Percentiles rank a stretch among this genome's conserved stretches.
phyloP scores from a whole-genome alignment of 2,113 vertebrate genomes.

The Ptilorrhoa leucosticta region DNA sequence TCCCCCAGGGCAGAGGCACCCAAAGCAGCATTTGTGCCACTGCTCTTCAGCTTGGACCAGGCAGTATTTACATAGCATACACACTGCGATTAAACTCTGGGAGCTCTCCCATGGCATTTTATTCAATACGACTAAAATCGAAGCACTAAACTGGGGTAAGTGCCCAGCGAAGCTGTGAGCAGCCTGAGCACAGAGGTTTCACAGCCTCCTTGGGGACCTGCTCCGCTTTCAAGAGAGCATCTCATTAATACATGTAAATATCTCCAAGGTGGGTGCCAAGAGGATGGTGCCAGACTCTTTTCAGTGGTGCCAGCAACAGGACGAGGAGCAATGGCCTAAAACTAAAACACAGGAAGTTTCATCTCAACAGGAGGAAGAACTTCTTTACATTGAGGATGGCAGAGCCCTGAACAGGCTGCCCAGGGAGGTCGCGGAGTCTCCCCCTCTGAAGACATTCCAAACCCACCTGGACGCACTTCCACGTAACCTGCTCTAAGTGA shows the following conservation, averaged over 20 bases:
- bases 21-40: neutral
- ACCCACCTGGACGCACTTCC: neutral
- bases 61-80: neutral
- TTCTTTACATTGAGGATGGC: neutral
- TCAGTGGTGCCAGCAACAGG: neutral
- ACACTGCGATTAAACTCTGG: neutral
- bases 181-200: neutral
- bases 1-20: too few relatives aligned
- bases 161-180: neutral
- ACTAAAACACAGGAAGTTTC: neutral
- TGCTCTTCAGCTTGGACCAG: neutral
- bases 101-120: neutral
- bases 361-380: neutral
- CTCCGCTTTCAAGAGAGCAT: neutral
- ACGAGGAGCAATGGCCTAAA: neutral
- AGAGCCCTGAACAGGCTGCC: neutral
- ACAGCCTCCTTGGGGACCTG: neutral
- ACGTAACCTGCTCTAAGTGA: neutral
- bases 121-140: neutral
- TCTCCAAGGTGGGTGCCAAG: neutral
- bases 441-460: neutral
- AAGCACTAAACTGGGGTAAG: accelerated
- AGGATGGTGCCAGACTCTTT: too few relatives aligned
- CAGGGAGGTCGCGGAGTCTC: neutral
- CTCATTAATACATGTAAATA: accelerated